Conservation (phyloP, 2,888 invertebrate species). For the Drosophila robusta region DNA sequence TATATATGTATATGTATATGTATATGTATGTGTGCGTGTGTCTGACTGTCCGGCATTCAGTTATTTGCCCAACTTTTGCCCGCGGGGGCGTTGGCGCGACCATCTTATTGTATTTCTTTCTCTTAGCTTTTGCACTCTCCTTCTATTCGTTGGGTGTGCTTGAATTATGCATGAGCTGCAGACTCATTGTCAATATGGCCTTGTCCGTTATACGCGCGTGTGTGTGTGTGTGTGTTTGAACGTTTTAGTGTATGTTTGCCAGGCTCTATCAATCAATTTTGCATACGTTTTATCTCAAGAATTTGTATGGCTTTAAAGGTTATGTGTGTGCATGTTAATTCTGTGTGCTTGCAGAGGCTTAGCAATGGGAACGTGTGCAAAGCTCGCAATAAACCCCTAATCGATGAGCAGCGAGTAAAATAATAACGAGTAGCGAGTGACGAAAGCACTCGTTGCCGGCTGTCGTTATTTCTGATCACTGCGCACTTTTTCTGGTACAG, state of each 20-base stretch:
- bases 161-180: conserved; percentile 72
- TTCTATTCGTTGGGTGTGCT: conserved; percentile 25
- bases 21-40: conserved; percentile 1
- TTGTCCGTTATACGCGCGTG: conserved; percentile 40
- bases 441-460: too few relatives aligned
- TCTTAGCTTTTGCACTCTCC: conserved; percentile 18
- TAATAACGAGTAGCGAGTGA: neutral
- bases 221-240: neutral
- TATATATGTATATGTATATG: neutral
- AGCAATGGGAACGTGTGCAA: conserved; percentile 42
- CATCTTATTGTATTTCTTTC: conserved; percentile 47
- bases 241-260: conserved; percentile 13
- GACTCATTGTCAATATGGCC: conserved; percentile 69
- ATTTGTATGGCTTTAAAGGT: conserved; percentile 66
- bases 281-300: conserved; percentile 68
- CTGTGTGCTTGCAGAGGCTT: conserved; percentile 26
- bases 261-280: conserved; percentile 71
- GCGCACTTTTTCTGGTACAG: too few relatives aligned
- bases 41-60: conserved; percentile 37
- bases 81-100: conserved; percentile 22
- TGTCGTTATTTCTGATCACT: too few relatives aligned
- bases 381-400: conserved; percentile 21
- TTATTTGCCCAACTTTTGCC: conserved; percentile 60
- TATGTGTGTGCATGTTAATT: conserved; percentile 35
- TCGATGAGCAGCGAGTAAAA: neutral